A percentile compares a stretch with the other conserved stretches of the same genome.
phyloP scores from a whole-genome alignment of 2,888 invertebrate genomes.

The Lasioglossum villosulum region DNA sequence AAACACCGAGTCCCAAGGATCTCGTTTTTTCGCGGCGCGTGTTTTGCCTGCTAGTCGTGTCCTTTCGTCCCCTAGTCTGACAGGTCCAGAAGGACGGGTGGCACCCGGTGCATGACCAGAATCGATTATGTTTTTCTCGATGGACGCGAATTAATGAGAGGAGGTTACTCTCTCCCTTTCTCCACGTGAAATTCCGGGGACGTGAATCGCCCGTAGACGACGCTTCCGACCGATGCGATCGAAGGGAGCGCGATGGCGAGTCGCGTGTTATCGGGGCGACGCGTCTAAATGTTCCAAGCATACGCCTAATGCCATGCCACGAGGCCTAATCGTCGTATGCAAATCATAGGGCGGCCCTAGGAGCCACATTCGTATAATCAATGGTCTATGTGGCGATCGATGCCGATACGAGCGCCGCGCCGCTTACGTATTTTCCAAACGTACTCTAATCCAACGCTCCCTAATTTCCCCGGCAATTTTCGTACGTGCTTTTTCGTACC shows the following conservation, averaged over 20 bases:
- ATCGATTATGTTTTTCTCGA: slow-evolving; percentile 68
- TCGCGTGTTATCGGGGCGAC: slow-evolving; percentile 70
- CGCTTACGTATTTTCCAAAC: slow-evolving; percentile 66
- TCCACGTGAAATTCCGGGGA: slow-evolving; percentile 61
- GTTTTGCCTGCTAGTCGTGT: slow-evolving; percentile 25
- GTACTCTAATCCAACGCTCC: slow-evolving; percentile 60
- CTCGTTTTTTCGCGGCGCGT: slow-evolving; percentile 38
- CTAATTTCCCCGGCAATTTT: slow-evolving; percentile 59
- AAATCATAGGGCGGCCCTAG: slow-evolving; percentile 76
- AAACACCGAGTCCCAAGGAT: slow-evolving; percentile 47
- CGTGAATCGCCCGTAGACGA: not conserved
- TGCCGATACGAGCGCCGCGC: slow-evolving; percentile 64
- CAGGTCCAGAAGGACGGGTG: slow-evolving; percentile 34
- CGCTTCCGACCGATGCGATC: not conserved
- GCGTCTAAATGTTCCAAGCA: slow-evolving; percentile 73
- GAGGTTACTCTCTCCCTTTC: not conserved
- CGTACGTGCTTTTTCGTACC: slow-evolving; percentile 59
- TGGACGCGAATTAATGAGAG: slow-evolving; percentile 67
- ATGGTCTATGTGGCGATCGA: slow-evolving; percentile 72
- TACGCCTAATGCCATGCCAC: slow-evolving; percentile 73
- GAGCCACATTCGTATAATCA: slow-evolving; percentile 76
- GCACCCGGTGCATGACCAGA: slow-evolving; percentile 54
- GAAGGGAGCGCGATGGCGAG: slow-evolving; percentile 34
- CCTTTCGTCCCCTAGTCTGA: slow-evolving; percentile 24
- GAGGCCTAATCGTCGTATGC: slow-evolving; percentile 78